Conservation (phyloP, 2,888 invertebrate species). For the Ferdinandea cuprea region DNA sequence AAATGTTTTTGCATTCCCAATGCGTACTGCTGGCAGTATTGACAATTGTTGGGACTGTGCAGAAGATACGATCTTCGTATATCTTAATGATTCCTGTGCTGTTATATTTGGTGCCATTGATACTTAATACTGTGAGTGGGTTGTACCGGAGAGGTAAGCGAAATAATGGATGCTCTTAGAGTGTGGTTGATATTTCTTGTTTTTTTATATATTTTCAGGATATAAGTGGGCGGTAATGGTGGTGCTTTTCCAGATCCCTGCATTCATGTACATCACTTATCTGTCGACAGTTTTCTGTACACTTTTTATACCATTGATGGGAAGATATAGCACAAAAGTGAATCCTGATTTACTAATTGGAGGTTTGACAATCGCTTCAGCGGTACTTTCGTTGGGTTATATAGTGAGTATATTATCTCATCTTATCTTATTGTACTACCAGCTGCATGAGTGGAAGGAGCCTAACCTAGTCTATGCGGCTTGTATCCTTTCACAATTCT, state of each 20-base stretch:
- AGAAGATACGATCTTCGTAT: conserved; percentile 79
- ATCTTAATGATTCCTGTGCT: conserved; percentile 79
- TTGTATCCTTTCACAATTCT: too few species aligned
- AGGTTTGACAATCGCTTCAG: conserved; percentile 79
- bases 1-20: conserved; percentile 81
- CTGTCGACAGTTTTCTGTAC: conserved; percentile 83
- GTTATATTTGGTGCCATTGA: conserved; percentile 78
- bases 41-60: conserved; percentile 77
- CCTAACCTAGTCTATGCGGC: too few species aligned
- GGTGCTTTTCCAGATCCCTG: conserved; percentile 81
- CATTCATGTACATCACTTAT: conserved; percentile 83
- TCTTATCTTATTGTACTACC: too few species aligned
- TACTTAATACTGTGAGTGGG: conserved; percentile 78
- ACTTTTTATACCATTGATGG: conserved; percentile 86
- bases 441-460: too few species aligned
- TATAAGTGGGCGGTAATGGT: conserved; percentile 75
- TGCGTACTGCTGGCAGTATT: conserved; percentile 78
- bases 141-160: conserved; percentile 79
- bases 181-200: background rate
- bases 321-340: conserved; percentile 83
- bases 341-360: conserved; percentile 85
- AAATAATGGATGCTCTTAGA: background rate
- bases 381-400: conserved; percentile 80
- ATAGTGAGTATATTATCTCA: conserved; percentile 77
- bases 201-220: conserved; percentile 24